A percentile compares a stretch with the other conserved stretches of the same genome.
Evolutionary conservation across 2,797 vertebrate genomes (phyloP).

Genomic region (Acrocephalus scirpaceus): DNA sequence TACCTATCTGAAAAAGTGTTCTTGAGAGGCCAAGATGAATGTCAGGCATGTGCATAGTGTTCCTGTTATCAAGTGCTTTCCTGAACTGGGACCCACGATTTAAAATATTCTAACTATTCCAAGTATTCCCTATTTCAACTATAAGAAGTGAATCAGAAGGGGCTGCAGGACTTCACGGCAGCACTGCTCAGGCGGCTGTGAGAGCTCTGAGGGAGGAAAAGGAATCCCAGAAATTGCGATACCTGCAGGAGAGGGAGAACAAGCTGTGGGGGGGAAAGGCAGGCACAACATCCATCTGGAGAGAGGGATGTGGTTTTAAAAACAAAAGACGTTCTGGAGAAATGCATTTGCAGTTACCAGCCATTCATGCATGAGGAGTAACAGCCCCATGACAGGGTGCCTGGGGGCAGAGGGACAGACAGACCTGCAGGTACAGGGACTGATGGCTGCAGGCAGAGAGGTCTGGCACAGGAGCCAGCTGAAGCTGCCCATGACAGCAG

Average conservation of each 20-base stretch:
- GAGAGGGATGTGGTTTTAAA: not conserved
- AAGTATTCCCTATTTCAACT: conserved; percentile 31
- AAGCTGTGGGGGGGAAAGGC: not conserved
- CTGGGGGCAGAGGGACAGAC: not conserved
- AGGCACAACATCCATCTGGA: not conserved
- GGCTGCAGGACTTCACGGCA: not conserved
- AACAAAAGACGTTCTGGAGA: not conserved
- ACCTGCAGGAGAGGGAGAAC: not conserved
- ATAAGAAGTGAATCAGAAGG: conserved; percentile 4
- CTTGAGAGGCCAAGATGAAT: not conserved
- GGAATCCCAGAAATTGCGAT: conserved; percentile 10
- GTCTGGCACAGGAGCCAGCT: not conserved
- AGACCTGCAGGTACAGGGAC: not conserved
- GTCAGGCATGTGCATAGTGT: conserved; percentile 39
- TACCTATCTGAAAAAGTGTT: conserved; percentile 6
- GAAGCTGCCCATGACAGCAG: not conserved
- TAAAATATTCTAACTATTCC: conserved; percentile 27
- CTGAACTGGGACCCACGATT: not conserved
- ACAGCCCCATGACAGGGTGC: not conserved
- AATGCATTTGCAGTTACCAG: not conserved
- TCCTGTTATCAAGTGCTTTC: conserved; percentile 51
- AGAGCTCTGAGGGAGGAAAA: conserved; percentile 36
- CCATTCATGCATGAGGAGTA: not conserved
- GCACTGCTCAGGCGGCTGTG: not conserved
- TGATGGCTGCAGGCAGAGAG: not conserved